These are phyloP conservation scores for Myotis yumanensis DNA, from an alignment of 2,113 vertebrate genomes.

Conservation along the genomic window DNA sequence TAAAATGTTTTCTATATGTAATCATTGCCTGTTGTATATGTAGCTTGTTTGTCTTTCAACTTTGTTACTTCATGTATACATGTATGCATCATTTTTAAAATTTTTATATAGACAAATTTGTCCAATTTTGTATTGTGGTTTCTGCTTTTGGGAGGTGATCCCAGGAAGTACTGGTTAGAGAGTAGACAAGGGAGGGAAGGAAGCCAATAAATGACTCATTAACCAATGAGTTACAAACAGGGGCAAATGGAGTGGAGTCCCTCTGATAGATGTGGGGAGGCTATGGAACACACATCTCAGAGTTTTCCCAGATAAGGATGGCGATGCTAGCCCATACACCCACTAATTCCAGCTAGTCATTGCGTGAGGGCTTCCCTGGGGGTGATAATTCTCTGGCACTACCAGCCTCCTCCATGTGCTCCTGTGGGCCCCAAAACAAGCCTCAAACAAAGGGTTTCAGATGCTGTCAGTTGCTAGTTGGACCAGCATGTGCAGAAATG, in stretches of 20 bases:
- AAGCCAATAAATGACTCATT: not conserved
- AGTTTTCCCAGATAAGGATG: not conserved
- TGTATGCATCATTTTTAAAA: not conserved
- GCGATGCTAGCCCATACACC: not conserved
- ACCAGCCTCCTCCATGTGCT: not conserved
- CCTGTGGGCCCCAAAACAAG: not conserved
- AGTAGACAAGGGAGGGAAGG: not conserved
- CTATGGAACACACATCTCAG: not conserved
- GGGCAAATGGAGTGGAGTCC: not conserved
- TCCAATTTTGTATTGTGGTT: not conserved
- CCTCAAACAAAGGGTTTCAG: not conserved
- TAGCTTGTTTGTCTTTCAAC: conserved; percentile 18
- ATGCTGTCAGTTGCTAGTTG: not conserved
- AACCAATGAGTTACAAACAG: not conserved
- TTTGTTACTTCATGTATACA: not conserved
- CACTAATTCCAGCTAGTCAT: not conserved
- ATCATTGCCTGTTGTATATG: not conserved
- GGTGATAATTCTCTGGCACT: not conserved
- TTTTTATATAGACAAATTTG: not conserved
- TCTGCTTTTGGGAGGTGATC: not conserved
- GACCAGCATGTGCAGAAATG: not conserved
- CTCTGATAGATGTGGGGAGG: not conserved
- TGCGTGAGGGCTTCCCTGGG: not conserved
- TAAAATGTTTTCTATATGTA: not conserved
- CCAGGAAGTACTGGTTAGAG: not conserved